phyloP scores from a whole-genome alignment of 2,888 invertebrate species.

The Apomyelois bistriatella region DNA sequence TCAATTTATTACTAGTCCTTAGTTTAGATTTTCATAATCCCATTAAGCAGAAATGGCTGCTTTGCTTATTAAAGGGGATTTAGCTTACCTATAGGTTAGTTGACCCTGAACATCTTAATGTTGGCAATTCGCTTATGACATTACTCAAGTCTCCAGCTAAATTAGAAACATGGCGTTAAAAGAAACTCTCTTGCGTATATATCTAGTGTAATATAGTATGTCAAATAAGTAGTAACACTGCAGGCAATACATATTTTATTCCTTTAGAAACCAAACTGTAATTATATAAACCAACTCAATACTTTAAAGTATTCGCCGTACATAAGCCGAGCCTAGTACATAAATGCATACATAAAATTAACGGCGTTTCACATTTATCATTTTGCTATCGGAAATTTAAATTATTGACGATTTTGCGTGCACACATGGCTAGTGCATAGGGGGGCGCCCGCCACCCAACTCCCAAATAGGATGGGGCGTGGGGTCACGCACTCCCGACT shows the following conservation, averaged over 20 bases:
- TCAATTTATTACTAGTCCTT: too few relatives aligned
- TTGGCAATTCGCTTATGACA: too few relatives aligned
- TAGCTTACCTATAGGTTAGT: too few relatives aligned
- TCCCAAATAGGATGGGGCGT: conserved; percentile 34
- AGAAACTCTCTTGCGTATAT: background rate
- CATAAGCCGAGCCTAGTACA: background rate
- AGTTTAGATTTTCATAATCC: too few relatives aligned
- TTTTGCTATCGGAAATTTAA: conserved; percentile 71
- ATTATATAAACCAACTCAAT: background rate
- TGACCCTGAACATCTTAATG: too few relatives aligned
- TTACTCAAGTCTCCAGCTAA: too few relatives aligned
- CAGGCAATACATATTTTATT: too few relatives aligned
- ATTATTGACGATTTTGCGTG: conserved; percentile 77
- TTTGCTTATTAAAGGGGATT: too few relatives aligned
- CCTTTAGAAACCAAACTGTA: too few relatives aligned
- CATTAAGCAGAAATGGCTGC: too few relatives aligned
- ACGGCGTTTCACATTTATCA: conserved; percentile 60
- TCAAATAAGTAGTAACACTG: too few relatives aligned
- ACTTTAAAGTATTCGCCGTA: conserved; percentile 4
- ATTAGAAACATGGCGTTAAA: background rate
- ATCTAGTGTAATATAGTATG: too few relatives aligned
- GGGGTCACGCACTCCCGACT: conserved; percentile 62
- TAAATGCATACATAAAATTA: conserved; percentile 45
- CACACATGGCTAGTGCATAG: conserved; percentile 65
- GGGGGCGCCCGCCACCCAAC: conserved; percentile 24